Conservation (phyloP, 2,888 invertebrate genomes). For the Tenodera sinensis region DNA sequence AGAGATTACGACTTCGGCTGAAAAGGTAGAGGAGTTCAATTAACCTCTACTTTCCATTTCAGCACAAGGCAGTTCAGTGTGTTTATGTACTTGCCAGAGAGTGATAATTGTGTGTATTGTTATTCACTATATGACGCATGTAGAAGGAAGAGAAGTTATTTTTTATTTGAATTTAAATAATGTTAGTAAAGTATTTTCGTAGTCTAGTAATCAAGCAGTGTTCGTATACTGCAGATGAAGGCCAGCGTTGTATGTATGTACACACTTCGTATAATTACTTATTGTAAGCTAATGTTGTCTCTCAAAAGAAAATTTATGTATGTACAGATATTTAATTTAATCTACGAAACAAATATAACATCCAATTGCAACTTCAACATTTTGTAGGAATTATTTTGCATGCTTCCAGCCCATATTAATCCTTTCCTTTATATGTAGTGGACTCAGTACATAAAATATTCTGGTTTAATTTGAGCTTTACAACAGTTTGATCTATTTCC, state of each 20-base stretch:
- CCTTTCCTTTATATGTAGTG: too few species aligned
- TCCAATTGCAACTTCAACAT: background rate
- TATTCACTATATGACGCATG: background rate
- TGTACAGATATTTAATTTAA: background rate
- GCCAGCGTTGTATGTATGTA: background rate
- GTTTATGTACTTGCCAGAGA: background rate
- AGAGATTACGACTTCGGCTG: background rate
- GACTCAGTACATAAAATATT: too few species aligned
- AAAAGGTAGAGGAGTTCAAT: background rate
- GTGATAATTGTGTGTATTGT: background rate
- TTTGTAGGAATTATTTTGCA: background rate
- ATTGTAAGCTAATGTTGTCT: background rate
- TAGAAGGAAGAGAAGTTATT: constrained; percentile 7
- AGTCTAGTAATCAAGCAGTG: background rate
- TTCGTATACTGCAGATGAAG: background rate
- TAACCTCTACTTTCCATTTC: background rate
- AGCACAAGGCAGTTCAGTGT: background rate
- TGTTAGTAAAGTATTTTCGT: background rate
- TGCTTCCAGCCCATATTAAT: too few species aligned
- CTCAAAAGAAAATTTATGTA: background rate
- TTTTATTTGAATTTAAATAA: background rate
- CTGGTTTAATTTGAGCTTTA: too few species aligned
- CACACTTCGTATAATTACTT: background rate
- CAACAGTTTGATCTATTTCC: too few species aligned
- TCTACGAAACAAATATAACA: background rate